Percentiles rank a stretch among this genome's conserved stretches.
These are phyloP conservation scores for Tipula helvola DNA, from an alignment of 2,888 invertebrate genomes.

Conservation along the genomic window DNA sequence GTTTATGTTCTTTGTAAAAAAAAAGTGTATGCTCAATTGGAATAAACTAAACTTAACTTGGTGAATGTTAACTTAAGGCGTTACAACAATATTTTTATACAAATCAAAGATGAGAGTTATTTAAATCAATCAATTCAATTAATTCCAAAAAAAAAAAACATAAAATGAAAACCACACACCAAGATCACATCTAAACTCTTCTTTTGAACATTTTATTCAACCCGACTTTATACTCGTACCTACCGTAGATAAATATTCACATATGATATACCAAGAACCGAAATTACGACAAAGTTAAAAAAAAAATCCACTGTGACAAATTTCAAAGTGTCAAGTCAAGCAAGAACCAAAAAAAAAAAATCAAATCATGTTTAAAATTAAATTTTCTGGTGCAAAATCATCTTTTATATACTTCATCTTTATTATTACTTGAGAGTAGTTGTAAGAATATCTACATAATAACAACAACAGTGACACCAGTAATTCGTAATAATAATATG, in stretches of 20 bases:
- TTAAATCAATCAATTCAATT: neutral
- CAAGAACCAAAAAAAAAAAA: neutral
- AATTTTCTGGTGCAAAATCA: neutral
- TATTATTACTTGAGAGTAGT: neutral
- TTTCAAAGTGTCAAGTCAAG: neutral
- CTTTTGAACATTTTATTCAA: neutral
- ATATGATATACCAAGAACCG: neutral
- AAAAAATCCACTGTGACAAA: neutral
- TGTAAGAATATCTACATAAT: neutral
- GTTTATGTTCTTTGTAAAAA: neutral
- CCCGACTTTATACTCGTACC: neutral
- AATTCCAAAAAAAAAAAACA: neutral
- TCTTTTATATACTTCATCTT: neutral
- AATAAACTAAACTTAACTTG: neutral
- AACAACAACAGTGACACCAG: neutral
- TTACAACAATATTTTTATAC: neutral
- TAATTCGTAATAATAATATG: conserved; percentile 4
- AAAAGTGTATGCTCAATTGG: neutral
- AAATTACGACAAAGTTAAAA: neutral
- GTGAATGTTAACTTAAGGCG: neutral
- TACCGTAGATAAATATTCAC: neutral
- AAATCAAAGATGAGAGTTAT: neutral
- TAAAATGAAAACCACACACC: neutral
- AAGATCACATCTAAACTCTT: neutral
- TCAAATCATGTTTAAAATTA: neutral